Conservation (phyloP, 1,140 invertebrate species). For the Brachionus calyciflorus region DNA sequence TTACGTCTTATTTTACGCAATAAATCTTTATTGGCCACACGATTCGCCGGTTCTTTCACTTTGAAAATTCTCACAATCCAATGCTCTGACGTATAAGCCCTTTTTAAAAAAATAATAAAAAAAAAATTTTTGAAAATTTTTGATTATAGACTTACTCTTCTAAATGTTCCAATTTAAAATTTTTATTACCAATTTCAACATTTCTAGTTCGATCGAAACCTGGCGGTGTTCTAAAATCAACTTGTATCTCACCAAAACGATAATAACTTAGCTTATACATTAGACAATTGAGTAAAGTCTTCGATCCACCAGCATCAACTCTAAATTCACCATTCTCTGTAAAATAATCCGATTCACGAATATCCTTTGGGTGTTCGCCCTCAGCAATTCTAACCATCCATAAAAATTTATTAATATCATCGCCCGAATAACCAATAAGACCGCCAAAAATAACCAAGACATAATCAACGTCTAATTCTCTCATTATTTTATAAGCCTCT, state of each 20-base stretch:
- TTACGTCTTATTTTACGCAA: constrained; percentile 28
- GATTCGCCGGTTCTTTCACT: constrained; percentile 63
- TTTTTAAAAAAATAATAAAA: constrained; percentile 47
- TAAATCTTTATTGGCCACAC: constrained; percentile 7
- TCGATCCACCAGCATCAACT: constrained; percentile 86
- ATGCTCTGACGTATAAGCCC: constrained; percentile 93
- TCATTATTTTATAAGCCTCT: constrained; percentile 96
- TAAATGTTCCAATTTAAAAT: constrained; percentile 89
- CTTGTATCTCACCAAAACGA: constrained; percentile 82
- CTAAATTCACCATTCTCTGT: constrained; percentile 94
- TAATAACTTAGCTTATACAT: constrained; percentile 99
- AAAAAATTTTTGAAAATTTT: not conserved
- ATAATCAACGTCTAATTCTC: constrained; percentile 91
- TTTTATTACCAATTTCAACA: constrained; percentile 92
- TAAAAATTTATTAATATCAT: constrained; percentile 99
- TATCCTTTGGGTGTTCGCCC: constrained; percentile 96
- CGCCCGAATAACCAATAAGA: constrained; percentile 95
- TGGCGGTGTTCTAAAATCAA: constrained; percentile 73
- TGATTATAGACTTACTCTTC: constrained; percentile 68
- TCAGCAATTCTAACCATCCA: constrained; percentile 99
- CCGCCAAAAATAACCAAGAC: constrained; percentile 95
- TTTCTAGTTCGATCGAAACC: constrained; percentile 92
- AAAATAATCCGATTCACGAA: constrained; percentile 96
- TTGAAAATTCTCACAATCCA: constrained; percentile 96
- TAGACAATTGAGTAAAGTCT: constrained; percentile 89